These are phyloP conservation scores for Hipposideros armiger DNA, from an alignment of 2,113 vertebrate species.

Conservation along the genomic window DNA sequence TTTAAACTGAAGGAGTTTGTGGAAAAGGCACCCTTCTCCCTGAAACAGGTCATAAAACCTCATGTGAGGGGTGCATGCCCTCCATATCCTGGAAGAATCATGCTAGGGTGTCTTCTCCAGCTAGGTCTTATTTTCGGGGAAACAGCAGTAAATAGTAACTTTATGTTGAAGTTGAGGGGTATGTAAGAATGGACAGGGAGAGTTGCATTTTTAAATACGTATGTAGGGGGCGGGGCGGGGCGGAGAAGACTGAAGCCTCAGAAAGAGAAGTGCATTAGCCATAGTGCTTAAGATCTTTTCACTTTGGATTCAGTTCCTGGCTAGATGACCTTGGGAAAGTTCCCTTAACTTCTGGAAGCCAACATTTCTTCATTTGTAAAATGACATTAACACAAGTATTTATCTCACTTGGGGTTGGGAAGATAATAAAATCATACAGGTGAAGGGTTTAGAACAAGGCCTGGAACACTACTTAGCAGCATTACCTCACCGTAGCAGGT, in stretches of 20 bases:
- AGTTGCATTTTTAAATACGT: neutral
- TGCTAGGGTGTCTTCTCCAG: no score
- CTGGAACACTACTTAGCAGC: neutral
- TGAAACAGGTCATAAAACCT: no score
- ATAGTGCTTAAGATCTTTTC: neutral
- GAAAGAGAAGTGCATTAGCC: neutral
- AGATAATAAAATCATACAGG: neutral
- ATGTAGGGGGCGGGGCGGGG: no score
- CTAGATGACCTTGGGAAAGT: neutral
- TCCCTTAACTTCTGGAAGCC: neutral
- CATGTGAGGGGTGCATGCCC: no score
- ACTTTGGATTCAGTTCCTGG: neutral
- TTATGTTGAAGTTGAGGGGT: neutral
- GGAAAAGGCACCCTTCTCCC: no score
- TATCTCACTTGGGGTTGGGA: neutral
- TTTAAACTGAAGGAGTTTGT: no score
- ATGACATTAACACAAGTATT: neutral
- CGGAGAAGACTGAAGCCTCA: neutral
- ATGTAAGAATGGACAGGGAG: neutral
- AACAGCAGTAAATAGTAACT: neutral
- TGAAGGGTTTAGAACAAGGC: neutral
- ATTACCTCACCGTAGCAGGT: neutral
- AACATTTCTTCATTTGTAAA: constrained; percentile 17
- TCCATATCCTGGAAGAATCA: no score
- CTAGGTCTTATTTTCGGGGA: no score